Evolutionary conservation across 2,888 invertebrate genomes (phyloP), one percentile per base, ranked within the genome.

Genomic region (Drosophila borborema): DNA sequence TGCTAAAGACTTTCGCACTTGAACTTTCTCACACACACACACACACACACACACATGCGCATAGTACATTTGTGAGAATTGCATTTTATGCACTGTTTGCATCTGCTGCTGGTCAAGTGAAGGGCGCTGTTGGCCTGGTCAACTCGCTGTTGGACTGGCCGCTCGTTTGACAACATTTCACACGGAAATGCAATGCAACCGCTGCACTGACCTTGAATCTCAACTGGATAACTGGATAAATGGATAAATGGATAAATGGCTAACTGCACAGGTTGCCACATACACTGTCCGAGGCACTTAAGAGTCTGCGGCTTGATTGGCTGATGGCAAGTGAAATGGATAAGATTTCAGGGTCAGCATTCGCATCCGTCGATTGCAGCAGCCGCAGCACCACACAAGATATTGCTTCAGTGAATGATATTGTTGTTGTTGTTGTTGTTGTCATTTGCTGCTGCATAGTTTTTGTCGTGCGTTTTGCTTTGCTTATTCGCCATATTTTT

Each of bases 291-390:
- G 28, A 10, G 61, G 53, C 67, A 54, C 36, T 55, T 64, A 49
- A 55, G 41, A 23, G 49, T 31, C 49, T 51, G 51, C 45, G 36
- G 53, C 56, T 54, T 67, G 79, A 76, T 73, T 74, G 69, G 63
- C 31, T 56, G 76, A 70, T 79, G 79, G 78, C 80, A 82, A 74
- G 88, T 89, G 86, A 90, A 86, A 90, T 86, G 80, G 86, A 90
- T 90, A 71, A 65, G 46, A 58, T 75, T 86, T 88, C 90, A 90
- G 71, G 90, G 89, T 71, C 90, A 83, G 49, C 77, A 71, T 36
- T 66, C 70, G 62, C 49, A 73, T 76, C 64, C 53, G 41, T 28
- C 36, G 65, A 78, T 66, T 61, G 74, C 74, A 66, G 49, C 70
- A 70, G 59, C 70, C 36, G 28, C 55, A 69, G 41, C 48, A 36